Base-by-base conservation (phyloP, 2,113 vertebrate genomes). In the Dryoscopus gambensis region DNA sequence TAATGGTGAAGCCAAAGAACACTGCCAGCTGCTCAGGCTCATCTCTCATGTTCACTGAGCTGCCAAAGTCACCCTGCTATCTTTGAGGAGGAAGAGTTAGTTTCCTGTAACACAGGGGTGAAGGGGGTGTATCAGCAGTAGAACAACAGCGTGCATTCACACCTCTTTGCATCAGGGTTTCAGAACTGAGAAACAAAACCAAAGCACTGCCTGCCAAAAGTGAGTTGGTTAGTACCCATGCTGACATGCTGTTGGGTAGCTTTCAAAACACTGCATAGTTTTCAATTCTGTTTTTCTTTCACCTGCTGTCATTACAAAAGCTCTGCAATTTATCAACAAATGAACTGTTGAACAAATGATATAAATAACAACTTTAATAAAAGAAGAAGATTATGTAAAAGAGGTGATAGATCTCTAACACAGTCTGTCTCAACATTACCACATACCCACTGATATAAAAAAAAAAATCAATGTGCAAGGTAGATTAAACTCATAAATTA, bases 401-500 rank as follows among this genome's bases (percentile, higher is more conserved):
- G 60, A 85, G 22, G 50, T 88, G 49, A 65, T 73, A 67, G 67
- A 57, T 80, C 57, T 69, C 33, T 67, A 42, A 47, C 52, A 42
- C 15, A 70, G 19, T 80, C 39, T 76, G 10, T 85, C 53, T 84
- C 59, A 93, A 30, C n/a, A 16, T 85, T 89, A 19, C 50, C 19
- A 44, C 15, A 40, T 85, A 50, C 25, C 9, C 47, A 71, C 40
- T 70, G 21, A 70, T 74, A 76, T 12, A 8, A 50, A 65, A 50
- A 65, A 78, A 81, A n/a, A 81, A 69, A 76, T 60, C 27, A 63
- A 39, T 70, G 33, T 47, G n/a, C 77, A 46, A 82, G 82, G 8
- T 71, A 80, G 47, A 92, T 95, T 77, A 92, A 93, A 59, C 8
- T 39, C 68, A 69, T 89, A 91, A 87, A 73, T 91, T 85, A 62